phyloP scores from a whole-genome alignment of 2,888 invertebrate genomes.

The Polydrusus cervinus region DNA sequence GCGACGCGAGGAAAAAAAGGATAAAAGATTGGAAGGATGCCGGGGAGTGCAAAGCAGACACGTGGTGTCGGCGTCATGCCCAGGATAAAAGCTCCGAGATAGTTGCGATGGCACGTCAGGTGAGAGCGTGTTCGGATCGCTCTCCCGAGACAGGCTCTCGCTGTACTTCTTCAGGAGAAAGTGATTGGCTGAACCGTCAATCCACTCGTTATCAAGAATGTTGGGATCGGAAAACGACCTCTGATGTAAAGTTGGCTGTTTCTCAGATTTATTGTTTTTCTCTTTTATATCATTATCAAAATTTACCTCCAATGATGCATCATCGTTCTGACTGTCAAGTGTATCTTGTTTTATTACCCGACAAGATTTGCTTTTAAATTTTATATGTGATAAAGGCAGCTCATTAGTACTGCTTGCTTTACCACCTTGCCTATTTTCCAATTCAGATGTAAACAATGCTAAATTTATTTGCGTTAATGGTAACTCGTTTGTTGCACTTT shows the following conservation, averaged over 20 bases:
- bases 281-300: slow-evolving; percentile 64
- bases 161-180: slow-evolving; percentile 62
- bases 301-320: slow-evolving; percentile 64
- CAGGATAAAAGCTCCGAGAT: slow-evolving; percentile 66
- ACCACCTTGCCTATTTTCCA: slow-evolving; percentile 58
- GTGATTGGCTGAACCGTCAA: slow-evolving; percentile 59
- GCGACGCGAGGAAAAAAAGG: slow-evolving; percentile 66
- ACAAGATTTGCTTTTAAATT: slow-evolving; percentile 59
- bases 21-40: slow-evolving; percentile 64
- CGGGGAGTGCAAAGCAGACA: slow-evolving; percentile 62
- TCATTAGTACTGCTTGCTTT: slow-evolving; percentile 67
- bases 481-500: slow-evolving; percentile 81
- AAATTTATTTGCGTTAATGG: slow-evolving; percentile 75
- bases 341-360: slow-evolving; percentile 60
- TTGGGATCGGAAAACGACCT: slow-evolving; percentile 70
- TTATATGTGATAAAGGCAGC: slow-evolving; percentile 66
- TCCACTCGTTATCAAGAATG: slow-evolving; percentile 65
- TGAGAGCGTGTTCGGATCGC: slow-evolving; percentile 57
- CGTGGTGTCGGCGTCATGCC: slow-evolving; percentile 58
- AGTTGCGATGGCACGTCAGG: slow-evolving; percentile 61
- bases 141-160: slow-evolving; percentile 57
- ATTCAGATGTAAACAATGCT: slow-evolving; percentile 67
- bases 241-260: slow-evolving; percentile 56
- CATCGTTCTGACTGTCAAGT: slow-evolving; percentile 61
- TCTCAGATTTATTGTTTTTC: slow-evolving; percentile 51